A percentile compares a stretch with the other conserved stretches of the same genome.
Conservation (phyloP, 1,140 invertebrate species). For the Diorhabda carinulata region DNA sequence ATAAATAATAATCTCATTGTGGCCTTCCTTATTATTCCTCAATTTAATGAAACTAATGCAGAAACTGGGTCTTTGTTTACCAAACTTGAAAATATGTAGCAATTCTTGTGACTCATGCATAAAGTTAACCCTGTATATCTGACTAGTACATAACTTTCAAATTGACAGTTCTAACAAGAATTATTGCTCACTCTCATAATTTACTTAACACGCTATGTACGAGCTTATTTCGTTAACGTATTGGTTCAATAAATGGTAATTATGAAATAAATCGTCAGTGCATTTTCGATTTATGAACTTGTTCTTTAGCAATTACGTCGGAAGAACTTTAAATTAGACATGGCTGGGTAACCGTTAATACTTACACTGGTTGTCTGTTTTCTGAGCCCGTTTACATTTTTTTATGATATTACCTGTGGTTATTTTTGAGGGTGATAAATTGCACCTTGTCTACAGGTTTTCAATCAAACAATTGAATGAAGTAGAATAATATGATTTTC, state of each 20-base stretch:
- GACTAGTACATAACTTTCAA: slow-evolving; percentile 17
- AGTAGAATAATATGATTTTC: too few relatives aligned
- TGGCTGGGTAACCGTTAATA: slow-evolving; percentile 9
- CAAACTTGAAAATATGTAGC: too few relatives aligned
- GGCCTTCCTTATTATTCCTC: too few relatives aligned
- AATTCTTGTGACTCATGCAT: too few relatives aligned
- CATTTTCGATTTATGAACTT: slow-evolving; percentile 15
- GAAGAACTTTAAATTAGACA: slow-evolving; percentile 14
- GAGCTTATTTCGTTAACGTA: slow-evolving; percentile 22
- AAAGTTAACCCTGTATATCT: too few relatives aligned
- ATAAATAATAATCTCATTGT: too few relatives aligned
- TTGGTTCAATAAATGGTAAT: slow-evolving; percentile 21
- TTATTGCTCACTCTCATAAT: slow-evolving; percentile 18
- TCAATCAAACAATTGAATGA: too few relatives aligned
- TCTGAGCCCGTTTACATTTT: neutral
- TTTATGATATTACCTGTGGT: neutral
- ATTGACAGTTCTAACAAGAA: slow-evolving; percentile 17
- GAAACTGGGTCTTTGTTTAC: too few relatives aligned
- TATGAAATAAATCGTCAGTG: slow-evolving; percentile 21
- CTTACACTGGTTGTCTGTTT: neutral
- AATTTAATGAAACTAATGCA: too few relatives aligned
- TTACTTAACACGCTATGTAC: slow-evolving; percentile 20
- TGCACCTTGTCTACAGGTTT: too few relatives aligned
- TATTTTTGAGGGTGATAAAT: too few relatives aligned
- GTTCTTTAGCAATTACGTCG: slow-evolving; percentile 13